Conservation (phyloP, 1,140 invertebrate genomes). For the Holotrichia oblita region DNA sequence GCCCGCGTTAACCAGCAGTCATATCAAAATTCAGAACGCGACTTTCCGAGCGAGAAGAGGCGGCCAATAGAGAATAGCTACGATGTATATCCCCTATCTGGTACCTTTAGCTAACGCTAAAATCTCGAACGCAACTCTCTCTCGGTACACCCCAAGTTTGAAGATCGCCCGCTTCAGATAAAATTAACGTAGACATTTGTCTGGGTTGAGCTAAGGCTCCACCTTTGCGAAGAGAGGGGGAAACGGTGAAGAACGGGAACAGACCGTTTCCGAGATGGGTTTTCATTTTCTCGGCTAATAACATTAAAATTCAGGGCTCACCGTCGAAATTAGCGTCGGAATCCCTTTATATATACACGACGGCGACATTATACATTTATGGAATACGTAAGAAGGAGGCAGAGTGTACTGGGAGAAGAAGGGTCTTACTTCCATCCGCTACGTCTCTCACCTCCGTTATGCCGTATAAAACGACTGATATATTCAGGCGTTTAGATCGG, state of each 20-base stretch:
- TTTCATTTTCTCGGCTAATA: conserved; percentile 13
- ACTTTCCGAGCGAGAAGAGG: not conserved
- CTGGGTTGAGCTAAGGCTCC: not conserved
- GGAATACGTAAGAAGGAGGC: not conserved
- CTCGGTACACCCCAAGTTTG: too few species aligned
- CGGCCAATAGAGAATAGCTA: too few species aligned
- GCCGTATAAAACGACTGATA: not conserved
- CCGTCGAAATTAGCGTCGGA: conserved; percentile 10
- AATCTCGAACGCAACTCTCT: not conserved
- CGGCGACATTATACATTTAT: conserved; percentile 5
- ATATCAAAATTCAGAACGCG: conserved; percentile 7
- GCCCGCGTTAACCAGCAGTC: conserved; percentile 2
- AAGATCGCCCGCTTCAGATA: not conserved
- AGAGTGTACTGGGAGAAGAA: not conserved
- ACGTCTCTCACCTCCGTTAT: too few species aligned
- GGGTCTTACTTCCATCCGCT: not conserved
- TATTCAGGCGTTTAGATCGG: not conserved
- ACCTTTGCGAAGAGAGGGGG: too few species aligned
- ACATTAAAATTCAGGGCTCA: conserved; percentile 1
- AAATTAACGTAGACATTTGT: conserved; percentile 13
- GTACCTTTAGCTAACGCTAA: not conserved
- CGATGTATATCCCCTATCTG: too few species aligned
- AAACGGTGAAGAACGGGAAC: not conserved
- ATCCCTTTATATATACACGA: conserved; percentile 13
- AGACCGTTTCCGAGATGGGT: conserved; percentile 10